Evolutionary conservation across 1,140 invertebrate genomes (phyloP).

Genomic region (Drosophila prosaltans): DNA sequence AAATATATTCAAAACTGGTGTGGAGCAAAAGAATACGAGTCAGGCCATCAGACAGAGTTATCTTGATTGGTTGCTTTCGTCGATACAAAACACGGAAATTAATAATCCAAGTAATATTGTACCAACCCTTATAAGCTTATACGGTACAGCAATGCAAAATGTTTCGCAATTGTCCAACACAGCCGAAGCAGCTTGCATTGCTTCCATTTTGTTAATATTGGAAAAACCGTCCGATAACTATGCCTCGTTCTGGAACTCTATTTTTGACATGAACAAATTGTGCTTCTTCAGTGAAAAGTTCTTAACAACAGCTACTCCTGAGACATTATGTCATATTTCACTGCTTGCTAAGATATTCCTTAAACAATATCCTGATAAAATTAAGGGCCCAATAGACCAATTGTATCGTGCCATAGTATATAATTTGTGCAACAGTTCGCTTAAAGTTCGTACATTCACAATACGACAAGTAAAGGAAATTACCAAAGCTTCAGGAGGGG

Average conservation of each 20-base stretch:
- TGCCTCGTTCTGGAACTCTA: slow-evolving; percentile 87
- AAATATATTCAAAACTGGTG: slow-evolving; percentile 92
- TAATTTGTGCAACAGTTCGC: slow-evolving; percentile 85
- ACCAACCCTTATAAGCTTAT: slow-evolving; percentile 86
- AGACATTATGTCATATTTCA: slow-evolving; percentile 87
- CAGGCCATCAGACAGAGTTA: slow-evolving; percentile 91
- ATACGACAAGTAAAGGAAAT: slow-evolving; percentile 74
- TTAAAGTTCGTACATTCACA: slow-evolving; percentile 79
- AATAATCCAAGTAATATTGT: slow-evolving; percentile 43
- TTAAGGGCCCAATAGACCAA: slow-evolving; percentile 85
- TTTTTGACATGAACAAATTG: slow-evolving; percentile 90
- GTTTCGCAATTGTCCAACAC: slow-evolving; percentile 85
- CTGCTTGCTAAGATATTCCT: slow-evolving; percentile 87
- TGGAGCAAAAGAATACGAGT: slow-evolving; percentile 90
- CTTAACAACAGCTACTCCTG: slow-evolving; percentile 87
- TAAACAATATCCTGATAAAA: slow-evolving; percentile 85
- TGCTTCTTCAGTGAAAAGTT: slow-evolving; percentile 93
- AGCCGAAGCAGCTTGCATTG: slow-evolving; percentile 91
- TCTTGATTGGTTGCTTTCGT: slow-evolving; percentile 88
- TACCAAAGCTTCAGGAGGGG: slow-evolving; percentile 27
- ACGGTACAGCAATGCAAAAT: slow-evolving; percentile 89
- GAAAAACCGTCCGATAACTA: slow-evolving; percentile 79
- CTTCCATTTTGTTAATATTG: slow-evolving; percentile 88
- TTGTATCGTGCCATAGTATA: slow-evolving; percentile 87
- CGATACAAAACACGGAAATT: slow-evolving; percentile 84